These are phyloP conservation scores for Athene noctua DNA, from an alignment of 2,113 vertebrate species.

Conservation along the genomic window DNA sequence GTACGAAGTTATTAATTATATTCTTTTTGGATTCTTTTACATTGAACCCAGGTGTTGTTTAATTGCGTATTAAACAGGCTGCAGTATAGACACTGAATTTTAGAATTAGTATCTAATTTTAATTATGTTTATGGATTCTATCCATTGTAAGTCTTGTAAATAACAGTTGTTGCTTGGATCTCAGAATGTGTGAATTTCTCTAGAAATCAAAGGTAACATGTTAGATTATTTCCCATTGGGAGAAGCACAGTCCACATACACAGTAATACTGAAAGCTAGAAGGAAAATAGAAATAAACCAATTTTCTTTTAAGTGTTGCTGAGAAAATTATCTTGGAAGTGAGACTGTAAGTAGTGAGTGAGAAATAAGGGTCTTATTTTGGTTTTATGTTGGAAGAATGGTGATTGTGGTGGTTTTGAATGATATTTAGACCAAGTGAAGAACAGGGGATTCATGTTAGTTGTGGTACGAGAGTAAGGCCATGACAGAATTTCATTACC, in stretches of 20 bases:
- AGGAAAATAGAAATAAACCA: not conserved
- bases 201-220: not conserved
- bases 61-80: not conserved
- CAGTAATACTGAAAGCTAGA: not conserved
- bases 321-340: not conserved
- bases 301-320: not conserved
- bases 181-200: not conserved
- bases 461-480: not conserved
- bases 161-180: not conserved
- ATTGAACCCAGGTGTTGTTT: not conserved
- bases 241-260: not conserved
- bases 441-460: not conserved
- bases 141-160: not conserved
- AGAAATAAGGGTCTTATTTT: not conserved
- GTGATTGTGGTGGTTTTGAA: not conserved
- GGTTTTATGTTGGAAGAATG: not conserved
- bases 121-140: not conserved
- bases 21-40: not conserved
- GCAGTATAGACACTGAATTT: not conserved
- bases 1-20: not conserved
- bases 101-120: not conserved
- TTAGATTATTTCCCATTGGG: not conserved
- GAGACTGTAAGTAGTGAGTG: not conserved
- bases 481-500: not conserved
- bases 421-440: not conserved